phyloP scores from a whole-genome alignment of 2,113 vertebrate species.

The Mustela nigripes region DNA sequence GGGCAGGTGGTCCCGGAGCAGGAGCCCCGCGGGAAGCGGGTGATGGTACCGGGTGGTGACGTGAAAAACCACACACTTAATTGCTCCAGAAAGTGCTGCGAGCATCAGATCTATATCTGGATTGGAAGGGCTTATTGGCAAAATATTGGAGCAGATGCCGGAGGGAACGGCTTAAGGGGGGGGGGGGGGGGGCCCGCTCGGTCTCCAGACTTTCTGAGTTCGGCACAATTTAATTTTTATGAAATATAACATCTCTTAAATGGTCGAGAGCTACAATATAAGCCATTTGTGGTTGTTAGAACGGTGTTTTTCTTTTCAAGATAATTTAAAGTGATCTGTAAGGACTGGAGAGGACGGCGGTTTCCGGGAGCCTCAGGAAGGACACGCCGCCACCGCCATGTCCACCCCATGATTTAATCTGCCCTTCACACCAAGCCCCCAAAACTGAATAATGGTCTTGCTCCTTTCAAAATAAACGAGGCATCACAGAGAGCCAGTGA shows the following conservation, averaged over 20 bases:
- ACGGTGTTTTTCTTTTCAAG: constrained; percentile 54
- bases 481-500: background rate
- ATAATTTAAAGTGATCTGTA: constrained; percentile 61
- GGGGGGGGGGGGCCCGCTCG: constrained; percentile 21
- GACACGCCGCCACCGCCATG: background rate
- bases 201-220: constrained; percentile 54
- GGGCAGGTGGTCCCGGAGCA: constrained; percentile 59
- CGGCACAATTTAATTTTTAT: constrained; percentile 65
- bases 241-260: constrained; percentile 70
- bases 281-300: constrained; percentile 44
- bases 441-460: constrained; percentile 50
- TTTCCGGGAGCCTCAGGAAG: background rate
- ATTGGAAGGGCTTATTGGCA: constrained; percentile 78
- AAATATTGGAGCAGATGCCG: constrained; percentile 78
- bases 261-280: constrained; percentile 55
- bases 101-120: constrained; percentile 80
- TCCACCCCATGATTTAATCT: constrained; percentile 35
- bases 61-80: constrained; percentile 74
- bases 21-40: background rate
- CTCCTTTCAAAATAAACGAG: constrained; percentile 60
- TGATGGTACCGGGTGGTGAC: constrained; percentile 19
- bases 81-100: constrained; percentile 75
- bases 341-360: background rate
- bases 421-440: constrained; percentile 51
- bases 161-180: constrained; percentile 51